phyloP scores from a whole-genome alignment of 2,888 invertebrate genomes.

The Brenthis ino region DNA sequence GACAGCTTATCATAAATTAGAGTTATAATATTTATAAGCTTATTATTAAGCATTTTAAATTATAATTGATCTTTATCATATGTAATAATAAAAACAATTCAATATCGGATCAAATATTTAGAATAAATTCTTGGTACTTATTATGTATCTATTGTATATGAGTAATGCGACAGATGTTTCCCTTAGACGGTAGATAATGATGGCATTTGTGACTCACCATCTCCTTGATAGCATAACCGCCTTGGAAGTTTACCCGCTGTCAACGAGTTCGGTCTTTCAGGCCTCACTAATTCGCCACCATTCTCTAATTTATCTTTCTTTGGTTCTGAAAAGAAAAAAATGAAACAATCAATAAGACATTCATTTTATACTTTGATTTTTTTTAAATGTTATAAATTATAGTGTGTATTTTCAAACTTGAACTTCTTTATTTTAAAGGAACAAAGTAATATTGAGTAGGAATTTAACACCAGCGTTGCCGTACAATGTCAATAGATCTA shows the following conservation, averaged over 20 bases:
- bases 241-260: constrained; percentile 89
- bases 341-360: not conserved
- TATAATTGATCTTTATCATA: no score
- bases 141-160: constrained; percentile 7
- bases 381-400: not conserved
- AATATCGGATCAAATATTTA: no score
- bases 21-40: no score
- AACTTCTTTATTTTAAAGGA: constrained; percentile 13
- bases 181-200: constrained; percentile 33
- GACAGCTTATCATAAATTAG: not conserved
- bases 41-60: no score
- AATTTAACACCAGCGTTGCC: constrained; percentile 39
- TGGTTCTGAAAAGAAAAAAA: constrained; percentile 87
- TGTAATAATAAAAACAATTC: no score
- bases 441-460: constrained; percentile 19
- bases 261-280: constrained; percentile 91
- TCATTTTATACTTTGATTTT: not conserved
- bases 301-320: constrained; percentile 95
- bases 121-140: not conserved
- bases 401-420: not conserved
- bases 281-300: constrained; percentile 82
- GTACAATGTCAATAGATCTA: constrained; percentile 57
- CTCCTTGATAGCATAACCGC: constrained; percentile 91
- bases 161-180: constrained; percentile 30
- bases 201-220: constrained; percentile 74